These are phyloP conservation scores for Sarcophaga carnaria DNA, from an alignment of 2,888 invertebrate genomes.

Conservation along the genomic window DNA sequence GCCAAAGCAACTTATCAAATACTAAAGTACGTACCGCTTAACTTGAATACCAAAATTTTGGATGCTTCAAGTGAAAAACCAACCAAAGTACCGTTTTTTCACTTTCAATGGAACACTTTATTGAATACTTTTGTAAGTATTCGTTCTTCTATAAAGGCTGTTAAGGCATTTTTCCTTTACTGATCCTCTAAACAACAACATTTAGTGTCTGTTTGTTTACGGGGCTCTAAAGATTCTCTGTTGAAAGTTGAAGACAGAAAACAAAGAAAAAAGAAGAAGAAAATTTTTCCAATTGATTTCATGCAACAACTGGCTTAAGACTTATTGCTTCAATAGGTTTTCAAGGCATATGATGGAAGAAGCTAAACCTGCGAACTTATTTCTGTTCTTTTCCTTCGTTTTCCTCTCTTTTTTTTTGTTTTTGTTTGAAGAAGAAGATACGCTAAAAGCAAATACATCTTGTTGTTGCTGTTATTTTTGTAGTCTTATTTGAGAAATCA, in stretches of 20 bases:
- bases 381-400: conserved; percentile 8
- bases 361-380: conserved; percentile 63
- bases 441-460: conserved; percentile 52
- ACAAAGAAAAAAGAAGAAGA: conserved; percentile 51
- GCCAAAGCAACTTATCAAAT: conserved; percentile 77
- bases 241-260: conserved; percentile 19
- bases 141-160: neutral
- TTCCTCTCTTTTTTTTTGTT: conserved; percentile 12
- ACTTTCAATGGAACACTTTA: neutral
- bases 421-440: conserved; percentile 47
- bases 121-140: neutral
- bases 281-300: conserved; percentile 67
- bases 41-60: neutral
- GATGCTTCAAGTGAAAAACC: neutral
- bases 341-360: conserved; percentile 36
- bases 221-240: neutral
- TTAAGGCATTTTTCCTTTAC: conserved; percentile 42
- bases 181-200: conserved; percentile 65
- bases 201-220: conserved; percentile 53
- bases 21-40: conserved; percentile 42
- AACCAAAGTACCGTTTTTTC: conserved; percentile 12
- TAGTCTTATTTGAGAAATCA: conserved; percentile 39
- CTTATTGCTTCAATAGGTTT: conserved; percentile 64
- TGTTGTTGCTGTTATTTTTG: neutral
- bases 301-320: conserved; percentile 64